Conservation (phyloP, 2,797 vertebrate species). For the Hypotaenidia okinawae region DNA sequence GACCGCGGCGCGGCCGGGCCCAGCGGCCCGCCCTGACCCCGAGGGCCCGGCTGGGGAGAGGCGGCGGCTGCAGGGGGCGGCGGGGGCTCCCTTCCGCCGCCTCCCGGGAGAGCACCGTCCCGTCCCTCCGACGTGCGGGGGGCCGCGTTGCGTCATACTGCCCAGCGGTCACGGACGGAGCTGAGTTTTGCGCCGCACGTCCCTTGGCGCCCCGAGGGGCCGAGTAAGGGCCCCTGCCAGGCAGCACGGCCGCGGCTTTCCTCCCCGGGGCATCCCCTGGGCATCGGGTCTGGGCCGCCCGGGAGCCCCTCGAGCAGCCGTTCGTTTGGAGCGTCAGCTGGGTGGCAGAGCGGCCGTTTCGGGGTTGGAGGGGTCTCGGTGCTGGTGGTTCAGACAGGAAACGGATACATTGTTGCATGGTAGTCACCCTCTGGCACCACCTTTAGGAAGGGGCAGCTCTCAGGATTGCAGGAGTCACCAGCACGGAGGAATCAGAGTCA, state of each 20-base stretch:
- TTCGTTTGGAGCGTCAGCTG: too few species aligned
- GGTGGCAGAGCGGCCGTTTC: rapidly evolving
- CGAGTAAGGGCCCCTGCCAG: not conserved
- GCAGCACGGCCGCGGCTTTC: not conserved
- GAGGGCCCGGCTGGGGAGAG: not conserved
- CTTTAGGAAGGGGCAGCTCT: not conserved
- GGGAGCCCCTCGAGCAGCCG: not conserved
- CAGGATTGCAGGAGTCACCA: rapidly evolving
- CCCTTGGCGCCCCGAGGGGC: too few species aligned
- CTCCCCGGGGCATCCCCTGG: not conserved
- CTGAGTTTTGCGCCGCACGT: rapidly evolving
- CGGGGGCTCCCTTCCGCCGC: not conserved
- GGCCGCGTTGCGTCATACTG: not conserved
- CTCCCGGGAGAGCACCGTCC: not conserved
- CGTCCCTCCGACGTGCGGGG: not conserved
- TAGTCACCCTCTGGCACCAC: rapidly evolving
- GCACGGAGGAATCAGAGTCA: rapidly evolving
- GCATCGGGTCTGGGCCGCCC: rapidly evolving
- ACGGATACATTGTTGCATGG: rapidly evolving
- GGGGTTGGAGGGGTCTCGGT: too few species aligned
- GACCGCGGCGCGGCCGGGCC: not conserved
- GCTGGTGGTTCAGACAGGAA: not conserved
- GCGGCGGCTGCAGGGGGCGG: not conserved
- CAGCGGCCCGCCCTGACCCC: not conserved
- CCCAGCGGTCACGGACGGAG: not conserved